Evolutionary conservation across 2,797 vertebrate genomes (phyloP).

Genomic region (Spatula versicolor): DNA sequence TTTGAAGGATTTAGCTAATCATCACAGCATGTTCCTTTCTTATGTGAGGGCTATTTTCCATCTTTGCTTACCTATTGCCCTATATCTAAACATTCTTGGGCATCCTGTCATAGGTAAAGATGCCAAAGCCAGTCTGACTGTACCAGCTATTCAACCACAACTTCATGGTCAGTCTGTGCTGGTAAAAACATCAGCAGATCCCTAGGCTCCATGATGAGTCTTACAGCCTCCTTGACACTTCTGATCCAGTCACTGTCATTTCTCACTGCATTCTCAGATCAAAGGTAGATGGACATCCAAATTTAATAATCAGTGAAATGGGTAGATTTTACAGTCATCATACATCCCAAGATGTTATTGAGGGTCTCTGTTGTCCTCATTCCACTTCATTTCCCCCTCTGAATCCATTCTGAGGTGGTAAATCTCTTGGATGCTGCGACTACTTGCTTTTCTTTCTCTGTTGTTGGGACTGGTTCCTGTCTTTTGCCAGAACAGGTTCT

Average conservation of each 20-base stretch:
- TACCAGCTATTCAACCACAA: background rate
- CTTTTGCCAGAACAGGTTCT: background rate
- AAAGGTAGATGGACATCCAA: background rate
- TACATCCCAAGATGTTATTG: background rate
- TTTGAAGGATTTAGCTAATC: background rate
- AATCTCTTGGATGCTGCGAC: background rate
- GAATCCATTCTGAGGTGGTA: background rate
- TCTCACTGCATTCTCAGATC: background rate
- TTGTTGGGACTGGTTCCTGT: background rate
- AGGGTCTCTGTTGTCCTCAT: background rate
- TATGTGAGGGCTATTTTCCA: background rate
- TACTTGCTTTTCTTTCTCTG: background rate
- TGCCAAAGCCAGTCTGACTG: background rate
- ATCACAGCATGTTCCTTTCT: background rate
- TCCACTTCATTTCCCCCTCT: background rate
- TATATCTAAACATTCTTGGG: background rate
- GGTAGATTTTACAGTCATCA: background rate
- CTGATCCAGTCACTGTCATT: background rate
- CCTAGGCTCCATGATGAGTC: background rate
- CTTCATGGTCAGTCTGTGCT: background rate
- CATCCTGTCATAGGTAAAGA: background rate
- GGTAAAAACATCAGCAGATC: background rate
- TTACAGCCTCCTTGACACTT: background rate
- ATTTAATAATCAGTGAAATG: background rate
- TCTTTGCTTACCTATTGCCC: background rate